Conservation (phyloP, 2,113 vertebrate species). For the Triplophysa rosa region DNA sequence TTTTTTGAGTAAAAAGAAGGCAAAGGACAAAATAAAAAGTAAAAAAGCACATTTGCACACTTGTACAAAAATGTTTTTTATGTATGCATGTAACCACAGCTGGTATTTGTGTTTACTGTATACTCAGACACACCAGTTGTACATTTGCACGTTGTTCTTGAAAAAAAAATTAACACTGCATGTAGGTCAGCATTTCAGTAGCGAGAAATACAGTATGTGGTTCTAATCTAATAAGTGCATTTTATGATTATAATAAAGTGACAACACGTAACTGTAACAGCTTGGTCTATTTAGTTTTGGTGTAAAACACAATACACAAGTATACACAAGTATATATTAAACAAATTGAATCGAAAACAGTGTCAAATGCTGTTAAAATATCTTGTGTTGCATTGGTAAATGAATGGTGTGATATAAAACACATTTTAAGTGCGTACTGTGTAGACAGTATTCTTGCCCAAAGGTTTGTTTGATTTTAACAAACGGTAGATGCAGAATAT, state of each 20-base stretch:
- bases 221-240: slow-evolving; percentile 59
- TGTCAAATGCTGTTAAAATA: slow-evolving; percentile 9
- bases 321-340: slow-evolving; percentile 40
- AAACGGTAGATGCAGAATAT: slow-evolving; percentile 54
- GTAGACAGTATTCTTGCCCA: slow-evolving; percentile 51
- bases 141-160: slow-evolving; percentile 58
- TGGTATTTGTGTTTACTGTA: background rate
- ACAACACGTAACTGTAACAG: slow-evolving; percentile 56
- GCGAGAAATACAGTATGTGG: slow-evolving; percentile 8
- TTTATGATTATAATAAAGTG: slow-evolving; percentile 58
- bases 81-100: slow-evolving; percentile 11
- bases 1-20: background rate
- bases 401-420: slow-evolving; percentile 49
- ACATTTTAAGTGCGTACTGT: slow-evolving; percentile 69
- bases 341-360: slow-evolving; percentile 44
- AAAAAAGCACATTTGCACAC: slow-evolving; percentile 38
- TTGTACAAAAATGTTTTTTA: slow-evolving; percentile 45
- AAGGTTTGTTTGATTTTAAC: slow-evolving; percentile 45
- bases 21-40: background rate
- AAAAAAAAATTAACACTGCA: slow-evolving; percentile 56
- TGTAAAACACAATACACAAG: slow-evolving; percentile 63
- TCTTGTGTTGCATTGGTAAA: slow-evolving; percentile 3
- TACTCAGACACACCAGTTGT: slow-evolving; percentile 19
- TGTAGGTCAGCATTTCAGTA: slow-evolving; percentile 25
- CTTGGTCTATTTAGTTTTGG: slow-evolving; percentile 65